Percentiles rank a stretch among this genome's conserved stretches.
Evolutionary conservation across 1,140 invertebrate species (phyloP).

Genomic region (Luehdorfia chinensis): DNA sequence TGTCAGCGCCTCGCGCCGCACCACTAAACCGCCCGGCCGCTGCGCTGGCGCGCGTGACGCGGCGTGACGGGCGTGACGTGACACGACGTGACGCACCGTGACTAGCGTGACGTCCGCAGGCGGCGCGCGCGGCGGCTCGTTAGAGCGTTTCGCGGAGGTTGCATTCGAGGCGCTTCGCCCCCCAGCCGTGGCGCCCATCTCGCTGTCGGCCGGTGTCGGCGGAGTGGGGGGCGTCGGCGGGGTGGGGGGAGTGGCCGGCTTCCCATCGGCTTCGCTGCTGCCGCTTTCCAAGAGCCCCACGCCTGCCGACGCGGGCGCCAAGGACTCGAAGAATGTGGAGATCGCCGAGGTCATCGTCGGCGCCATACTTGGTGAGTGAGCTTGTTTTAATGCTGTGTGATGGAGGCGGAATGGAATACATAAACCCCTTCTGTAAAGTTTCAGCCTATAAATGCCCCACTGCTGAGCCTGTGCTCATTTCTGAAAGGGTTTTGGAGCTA

Average conservation of each 20-base stretch:
- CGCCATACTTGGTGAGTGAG: slow-evolving; percentile 89
- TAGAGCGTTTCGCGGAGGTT: slow-evolving; percentile 84
- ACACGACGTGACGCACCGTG: slow-evolving; percentile 39
- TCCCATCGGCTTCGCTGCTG: slow-evolving; percentile 85
- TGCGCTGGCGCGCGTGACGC: slow-evolving; percentile 18
- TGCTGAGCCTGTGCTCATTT: too few relatives aligned
- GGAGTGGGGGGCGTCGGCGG: slow-evolving; percentile 85
- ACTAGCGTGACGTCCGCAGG: slow-evolving; percentile 51
- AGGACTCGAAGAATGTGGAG: slow-evolving; percentile 93
- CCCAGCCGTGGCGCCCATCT: slow-evolving; percentile 82
- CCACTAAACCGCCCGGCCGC: slow-evolving; percentile 16
- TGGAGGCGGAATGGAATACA: too few relatives aligned
- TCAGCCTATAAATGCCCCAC: too few relatives aligned
- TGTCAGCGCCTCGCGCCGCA: slow-evolving; percentile 25
- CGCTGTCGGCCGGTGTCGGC: slow-evolving; percentile 86
- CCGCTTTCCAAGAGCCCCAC: slow-evolving; percentile 92
- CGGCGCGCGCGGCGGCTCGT: slow-evolving; percentile 80
- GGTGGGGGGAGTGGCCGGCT: slow-evolving; percentile 84
- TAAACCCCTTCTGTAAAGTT: too few relatives aligned
- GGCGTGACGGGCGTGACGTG: slow-evolving; percentile 60
- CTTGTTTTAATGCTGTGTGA: too few relatives aligned
- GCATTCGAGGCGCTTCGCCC: slow-evolving; percentile 84
- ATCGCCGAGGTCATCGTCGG: slow-evolving; percentile 97
- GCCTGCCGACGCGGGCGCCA: slow-evolving; percentile 84
- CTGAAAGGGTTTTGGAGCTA: too few relatives aligned